phyloP scores from a whole-genome alignment of 1,140 invertebrate genomes.

The Pissodes strobi region DNA sequence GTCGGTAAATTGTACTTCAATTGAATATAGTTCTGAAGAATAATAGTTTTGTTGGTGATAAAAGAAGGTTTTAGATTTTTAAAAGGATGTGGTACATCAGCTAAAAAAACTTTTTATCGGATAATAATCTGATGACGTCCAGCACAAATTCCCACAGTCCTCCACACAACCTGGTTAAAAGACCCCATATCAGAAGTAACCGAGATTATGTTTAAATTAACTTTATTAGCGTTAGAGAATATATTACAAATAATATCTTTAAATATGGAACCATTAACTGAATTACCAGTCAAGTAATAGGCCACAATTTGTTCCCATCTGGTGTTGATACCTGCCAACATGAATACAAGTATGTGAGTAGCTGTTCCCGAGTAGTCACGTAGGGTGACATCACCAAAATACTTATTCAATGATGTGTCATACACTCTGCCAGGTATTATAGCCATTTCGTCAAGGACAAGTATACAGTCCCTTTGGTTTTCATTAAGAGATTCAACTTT shows the following conservation, averaged over 20 bases:
- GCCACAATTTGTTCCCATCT: slow-evolving; percentile 34
- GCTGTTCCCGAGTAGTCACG: slow-evolving; percentile 17
- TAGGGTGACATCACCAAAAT: slow-evolving; percentile 26
- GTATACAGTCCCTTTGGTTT: slow-evolving; percentile 25
- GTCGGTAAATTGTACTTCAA: no score
- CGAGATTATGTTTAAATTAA: slow-evolving; percentile 20
- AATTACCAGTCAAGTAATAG: slow-evolving; percentile 29
- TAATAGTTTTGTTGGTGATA: no score
- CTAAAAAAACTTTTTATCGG: background rate
- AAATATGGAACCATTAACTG: slow-evolving; percentile 17
- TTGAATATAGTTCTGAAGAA: no score
- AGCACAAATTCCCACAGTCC: slow-evolving; percentile 1
- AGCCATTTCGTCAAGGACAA: slow-evolving; percentile 30
- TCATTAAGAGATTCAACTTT: slow-evolving; percentile 14
- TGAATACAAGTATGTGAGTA: slow-evolving; percentile 28
- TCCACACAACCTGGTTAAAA: background rate
- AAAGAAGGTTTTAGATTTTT: no score
- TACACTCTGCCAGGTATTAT: slow-evolving; percentile 25
- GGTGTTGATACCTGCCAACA: slow-evolving; percentile 21
- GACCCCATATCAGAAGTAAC: slow-evolving; percentile 29
- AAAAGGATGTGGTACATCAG: no score
- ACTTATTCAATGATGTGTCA: slow-evolving; percentile 23
- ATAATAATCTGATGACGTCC: slow-evolving; percentile 10
- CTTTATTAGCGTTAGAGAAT: slow-evolving; percentile 15
- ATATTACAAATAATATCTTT: slow-evolving; percentile 25